phyloP scores from a whole-genome alignment of 2,113 vertebrate genomes.

The Leptocoma aspasia region DNA sequence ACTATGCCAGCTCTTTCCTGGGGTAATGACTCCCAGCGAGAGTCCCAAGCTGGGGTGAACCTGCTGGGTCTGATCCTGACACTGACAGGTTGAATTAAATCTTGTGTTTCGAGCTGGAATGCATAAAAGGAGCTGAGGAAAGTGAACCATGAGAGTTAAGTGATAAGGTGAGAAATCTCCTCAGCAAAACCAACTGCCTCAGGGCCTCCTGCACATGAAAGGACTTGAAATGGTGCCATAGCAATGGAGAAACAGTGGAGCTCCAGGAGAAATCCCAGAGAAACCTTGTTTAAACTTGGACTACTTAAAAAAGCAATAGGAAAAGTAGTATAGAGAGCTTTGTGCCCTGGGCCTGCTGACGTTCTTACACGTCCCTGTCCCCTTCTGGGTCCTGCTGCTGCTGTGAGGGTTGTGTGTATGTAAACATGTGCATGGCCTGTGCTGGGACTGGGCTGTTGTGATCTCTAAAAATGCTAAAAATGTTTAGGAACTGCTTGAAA shows the following conservation, averaged over 20 bases:
- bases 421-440: not conserved
- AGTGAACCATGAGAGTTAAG: not conserved
- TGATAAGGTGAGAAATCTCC: not conserved
- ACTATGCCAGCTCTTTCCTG: not conserved
- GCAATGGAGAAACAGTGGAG: not conserved
- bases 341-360: not conserved
- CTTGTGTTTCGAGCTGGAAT: not conserved
- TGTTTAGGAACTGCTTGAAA: not conserved
- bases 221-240: not conserved
- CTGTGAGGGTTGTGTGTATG: fast-evolving
- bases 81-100: not conserved
- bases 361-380: fast-evolving
- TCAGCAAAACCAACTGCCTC: not conserved
- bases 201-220: not conserved
- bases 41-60: not conserved
- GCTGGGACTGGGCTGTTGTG: not conserved
- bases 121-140: not conserved
- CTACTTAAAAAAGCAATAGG: not conserved
- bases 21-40: not conserved
- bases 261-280: not conserved
- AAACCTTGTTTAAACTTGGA: not conserved
- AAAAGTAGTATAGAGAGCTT: not conserved
- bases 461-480: not conserved
- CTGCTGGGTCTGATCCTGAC: not conserved
- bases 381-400: not conserved